Conservation (phyloP, 1,140 invertebrate species). For the Leptinotarsa texana region DNA sequence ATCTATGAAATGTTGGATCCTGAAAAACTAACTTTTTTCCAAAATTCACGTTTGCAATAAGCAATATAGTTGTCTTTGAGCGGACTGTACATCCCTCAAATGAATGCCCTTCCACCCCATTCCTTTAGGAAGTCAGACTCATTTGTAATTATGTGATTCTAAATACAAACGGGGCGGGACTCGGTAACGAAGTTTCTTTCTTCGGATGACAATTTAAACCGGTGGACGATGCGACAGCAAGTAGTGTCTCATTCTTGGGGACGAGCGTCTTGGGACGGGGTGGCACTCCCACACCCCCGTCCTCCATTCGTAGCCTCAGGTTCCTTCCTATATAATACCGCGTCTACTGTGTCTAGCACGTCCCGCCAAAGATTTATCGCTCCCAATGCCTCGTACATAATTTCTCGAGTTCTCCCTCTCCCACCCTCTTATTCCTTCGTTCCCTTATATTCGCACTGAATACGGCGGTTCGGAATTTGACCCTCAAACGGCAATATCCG, state of each 20-base stretch:
- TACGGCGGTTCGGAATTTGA: slow-evolving; percentile 14
- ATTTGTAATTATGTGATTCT: slow-evolving; percentile 21
- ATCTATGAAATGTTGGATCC: too few species aligned
- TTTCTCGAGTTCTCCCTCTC: slow-evolving; percentile 51
- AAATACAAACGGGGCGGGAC: slow-evolving; percentile 20
- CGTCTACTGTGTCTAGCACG: slow-evolving; percentile 55
- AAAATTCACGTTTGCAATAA: too few species aligned
- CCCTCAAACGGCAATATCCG: slow-evolving; percentile 15
- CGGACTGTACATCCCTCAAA: too few species aligned
- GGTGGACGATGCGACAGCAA: slow-evolving; percentile 46
- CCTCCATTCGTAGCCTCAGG: slow-evolving; percentile 44
- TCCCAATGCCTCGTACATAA: slow-evolving; percentile 57
- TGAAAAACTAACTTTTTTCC: too few species aligned
- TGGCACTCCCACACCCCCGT: slow-evolving; percentile 29
- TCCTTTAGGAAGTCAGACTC: background rate
- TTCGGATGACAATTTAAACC: slow-evolving; percentile 53
- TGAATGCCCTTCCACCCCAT: background rate
- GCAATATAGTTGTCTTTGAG: too few species aligned
- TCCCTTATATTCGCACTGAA: background rate
- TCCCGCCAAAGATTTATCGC: slow-evolving; percentile 54
- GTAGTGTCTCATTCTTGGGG: slow-evolving; percentile 53
- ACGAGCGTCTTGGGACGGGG: slow-evolving; percentile 51
- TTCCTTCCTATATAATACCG: slow-evolving; percentile 55
- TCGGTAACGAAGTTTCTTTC: slow-evolving; percentile 51
- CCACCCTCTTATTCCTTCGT: slow-evolving; percentile 24